Evolutionary conservation across 2,797 vertebrate genomes (phyloP).

Genomic region (Falco columbarius): DNA sequence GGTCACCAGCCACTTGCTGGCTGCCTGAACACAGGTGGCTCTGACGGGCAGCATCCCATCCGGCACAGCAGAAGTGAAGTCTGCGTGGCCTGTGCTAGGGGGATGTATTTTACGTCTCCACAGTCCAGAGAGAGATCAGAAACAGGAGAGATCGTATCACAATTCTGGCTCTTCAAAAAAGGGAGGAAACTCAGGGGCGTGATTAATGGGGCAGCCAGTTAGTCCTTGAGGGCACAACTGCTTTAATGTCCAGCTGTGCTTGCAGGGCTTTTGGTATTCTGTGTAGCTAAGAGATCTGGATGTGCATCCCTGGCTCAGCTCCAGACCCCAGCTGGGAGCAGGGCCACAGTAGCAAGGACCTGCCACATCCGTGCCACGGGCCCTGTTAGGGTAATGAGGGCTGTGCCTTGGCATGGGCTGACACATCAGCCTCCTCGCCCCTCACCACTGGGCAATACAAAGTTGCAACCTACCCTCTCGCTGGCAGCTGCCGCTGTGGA

Average conservation of each 20-base stretch:
- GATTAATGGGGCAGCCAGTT: neutral
- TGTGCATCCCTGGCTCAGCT: neutral
- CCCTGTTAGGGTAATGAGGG: neutral
- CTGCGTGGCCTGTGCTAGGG: neutral
- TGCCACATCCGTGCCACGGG: no score
- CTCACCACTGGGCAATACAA: accelerated
- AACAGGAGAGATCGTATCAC: neutral
- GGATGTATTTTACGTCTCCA: neutral
- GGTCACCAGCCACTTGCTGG: neutral
- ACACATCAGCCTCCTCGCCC: neutral
- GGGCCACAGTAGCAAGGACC: neutral
- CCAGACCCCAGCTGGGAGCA: neutral
- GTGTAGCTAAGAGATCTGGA: neutral
- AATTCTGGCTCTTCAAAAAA: neutral
- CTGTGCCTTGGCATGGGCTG: neutral
- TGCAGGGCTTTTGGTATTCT: neutral
- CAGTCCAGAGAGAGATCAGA: neutral
- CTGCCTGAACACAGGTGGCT: neutral
- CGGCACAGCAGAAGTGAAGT: neutral
- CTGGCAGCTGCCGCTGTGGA: neutral
- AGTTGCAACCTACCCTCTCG: neutral
- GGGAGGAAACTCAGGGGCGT: neutral
- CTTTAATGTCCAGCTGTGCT: neutral
- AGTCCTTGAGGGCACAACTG: neutral
- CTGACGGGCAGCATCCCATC: neutral